Evolutionary conservation across 2,888 invertebrate genomes (phyloP).

Genomic region (Cheilosia vulpina): DNA sequence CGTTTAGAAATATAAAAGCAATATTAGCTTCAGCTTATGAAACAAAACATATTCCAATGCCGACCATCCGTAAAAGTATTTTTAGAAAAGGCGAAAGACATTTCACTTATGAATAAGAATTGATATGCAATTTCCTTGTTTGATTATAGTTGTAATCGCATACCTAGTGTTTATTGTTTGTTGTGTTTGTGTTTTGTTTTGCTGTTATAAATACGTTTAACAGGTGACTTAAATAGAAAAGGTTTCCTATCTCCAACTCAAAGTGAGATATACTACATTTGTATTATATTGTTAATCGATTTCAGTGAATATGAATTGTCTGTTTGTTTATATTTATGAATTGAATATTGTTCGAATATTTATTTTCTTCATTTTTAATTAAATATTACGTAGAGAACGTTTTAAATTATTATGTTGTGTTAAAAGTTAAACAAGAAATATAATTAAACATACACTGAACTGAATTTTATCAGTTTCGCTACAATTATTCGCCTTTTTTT

Average conservation of each 20-base stretch:
- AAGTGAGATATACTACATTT: constrained; percentile 19
- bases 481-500: constrained; percentile 6
- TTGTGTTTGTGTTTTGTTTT: constrained; percentile 24
- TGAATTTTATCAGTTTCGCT: constrained; percentile 58
- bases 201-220: background rate
- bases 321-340: constrained; percentile 19
- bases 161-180: constrained; percentile 15
- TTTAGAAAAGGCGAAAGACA: background rate
- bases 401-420: constrained; percentile 34
- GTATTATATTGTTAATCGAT: constrained; percentile 48
- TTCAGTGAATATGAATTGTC: constrained; percentile 12
- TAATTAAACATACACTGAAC: constrained; percentile 43
- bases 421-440: constrained; percentile 28
- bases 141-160: constrained; percentile 29
- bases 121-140: constrained; percentile 25
- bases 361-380: constrained; percentile 9
- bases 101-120: constrained; percentile 19
- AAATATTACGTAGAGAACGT: background rate
- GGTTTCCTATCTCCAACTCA: constrained; percentile 44
- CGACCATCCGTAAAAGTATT: constrained; percentile 29
- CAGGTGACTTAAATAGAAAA: constrained; percentile 32
- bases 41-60: constrained; percentile 53
- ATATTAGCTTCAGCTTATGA: constrained; percentile 62
- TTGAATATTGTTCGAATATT: background rate
- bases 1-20: constrained; percentile 33